Evolutionary conservation across 2,797 vertebrate species (phyloP).

Genomic region (Anomalospiza imberbis): DNA sequence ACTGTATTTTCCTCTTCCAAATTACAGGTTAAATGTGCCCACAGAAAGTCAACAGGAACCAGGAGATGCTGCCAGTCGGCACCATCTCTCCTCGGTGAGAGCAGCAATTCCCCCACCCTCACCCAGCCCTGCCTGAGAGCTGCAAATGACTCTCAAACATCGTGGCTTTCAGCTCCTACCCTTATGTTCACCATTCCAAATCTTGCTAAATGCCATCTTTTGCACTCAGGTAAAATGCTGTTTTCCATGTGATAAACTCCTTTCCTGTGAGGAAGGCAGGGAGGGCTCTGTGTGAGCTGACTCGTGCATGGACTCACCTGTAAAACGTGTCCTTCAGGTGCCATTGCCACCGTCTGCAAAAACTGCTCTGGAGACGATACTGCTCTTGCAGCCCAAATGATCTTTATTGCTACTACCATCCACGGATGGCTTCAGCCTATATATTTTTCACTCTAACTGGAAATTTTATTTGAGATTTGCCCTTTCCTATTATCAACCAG

Average conservation of each 20-base stretch:
- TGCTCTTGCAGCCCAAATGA: background rate
- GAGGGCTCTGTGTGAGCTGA: background rate
- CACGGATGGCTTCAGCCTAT: background rate
- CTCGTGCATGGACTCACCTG: accelerated
- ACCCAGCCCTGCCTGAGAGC: background rate
- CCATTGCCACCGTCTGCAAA: background rate
- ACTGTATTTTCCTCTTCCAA: slow-evolving; percentile 43
- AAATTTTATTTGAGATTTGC: background rate
- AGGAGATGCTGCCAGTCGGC: background rate
- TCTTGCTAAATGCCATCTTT: background rate
- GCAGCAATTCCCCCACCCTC: background rate
- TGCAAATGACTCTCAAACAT: background rate
- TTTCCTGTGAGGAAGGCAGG: background rate
- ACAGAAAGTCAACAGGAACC: slow-evolving; percentile 32
- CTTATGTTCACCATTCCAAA: background rate
- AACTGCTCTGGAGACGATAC: background rate
- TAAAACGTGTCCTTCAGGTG: background rate
- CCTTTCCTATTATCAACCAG: background rate
- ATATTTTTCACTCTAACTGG: background rate
- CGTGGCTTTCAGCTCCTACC: background rate
- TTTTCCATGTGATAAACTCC: background rate
- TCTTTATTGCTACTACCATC: background rate
- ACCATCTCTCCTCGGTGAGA: background rate
- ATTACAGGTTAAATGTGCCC: slow-evolving; percentile 49
- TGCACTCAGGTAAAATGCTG: background rate